Conservation (phyloP, 2,888 invertebrate genomes). For the Empis stercorea region DNA sequence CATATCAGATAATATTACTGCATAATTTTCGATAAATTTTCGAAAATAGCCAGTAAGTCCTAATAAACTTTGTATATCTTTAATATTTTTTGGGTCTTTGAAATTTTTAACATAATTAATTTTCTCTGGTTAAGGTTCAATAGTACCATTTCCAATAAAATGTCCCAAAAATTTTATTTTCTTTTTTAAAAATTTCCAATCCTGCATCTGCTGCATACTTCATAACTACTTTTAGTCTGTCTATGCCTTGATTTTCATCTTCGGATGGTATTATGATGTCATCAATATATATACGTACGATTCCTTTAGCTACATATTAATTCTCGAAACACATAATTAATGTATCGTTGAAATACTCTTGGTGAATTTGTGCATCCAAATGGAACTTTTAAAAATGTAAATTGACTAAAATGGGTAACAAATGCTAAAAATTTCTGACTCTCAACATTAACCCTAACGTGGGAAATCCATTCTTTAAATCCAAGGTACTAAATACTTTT, state of each 20-base stretch:
- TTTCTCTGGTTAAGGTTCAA: slow-evolving; percentile 7
- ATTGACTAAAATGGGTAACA: too few relatives aligned
- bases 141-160: slow-evolving; percentile 8
- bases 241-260: slow-evolving; percentile 9
- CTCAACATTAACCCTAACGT: too few relatives aligned
- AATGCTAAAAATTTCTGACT: too few relatives aligned
- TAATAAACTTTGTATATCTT: slow-evolving; percentile 10
- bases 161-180: slow-evolving; percentile 11
- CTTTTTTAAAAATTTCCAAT: slow-evolving; percentile 10
- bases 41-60: slow-evolving; percentile 13
- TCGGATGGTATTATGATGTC: slow-evolving; percentile 12
- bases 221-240: slow-evolving; percentile 8
- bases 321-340: slow-evolving; percentile 10
- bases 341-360: slow-evolving; percentile 11
- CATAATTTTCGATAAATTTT: slow-evolving; percentile 10
- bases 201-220: slow-evolving; percentile 6
- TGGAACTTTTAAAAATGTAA: too few relatives aligned
- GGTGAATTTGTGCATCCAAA: slow-evolving; percentile 14
- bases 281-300: slow-evolving; percentile 11
- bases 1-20: slow-evolving; percentile 3
- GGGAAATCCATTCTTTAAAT: too few relatives aligned
- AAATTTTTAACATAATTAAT: slow-evolving; percentile 6
- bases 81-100: slow-evolving; percentile 7
- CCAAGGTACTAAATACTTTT: too few relatives aligned
- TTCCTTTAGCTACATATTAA: slow-evolving; percentile 11